Base-by-base conservation (phyloP, 2,888 invertebrate species). In the Ceratothoa steindachneri region DNA sequence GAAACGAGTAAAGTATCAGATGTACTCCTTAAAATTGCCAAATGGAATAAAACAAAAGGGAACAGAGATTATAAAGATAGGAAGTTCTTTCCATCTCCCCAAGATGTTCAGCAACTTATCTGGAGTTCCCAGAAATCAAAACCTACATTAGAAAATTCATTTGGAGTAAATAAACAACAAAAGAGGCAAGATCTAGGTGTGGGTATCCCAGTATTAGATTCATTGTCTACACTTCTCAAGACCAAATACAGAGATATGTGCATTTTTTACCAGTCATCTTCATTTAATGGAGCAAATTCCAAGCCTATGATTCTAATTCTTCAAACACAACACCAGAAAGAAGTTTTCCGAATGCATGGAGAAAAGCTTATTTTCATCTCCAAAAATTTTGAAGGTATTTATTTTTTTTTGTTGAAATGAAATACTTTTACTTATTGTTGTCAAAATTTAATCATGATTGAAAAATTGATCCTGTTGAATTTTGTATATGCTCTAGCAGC, bases 351-450 rank as follows among this genome's bases (percentile, higher is more conserved):
- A 12, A n/a, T 12, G 3, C 64, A 68, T 12, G 74, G 74, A 1
- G 51, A 30, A 5, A 67, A 71, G 7, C 1, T 74, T 22, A 12
- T 74, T 31, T 71, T 31, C 64, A 15, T 74, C 15, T 67, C 55
- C 9, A 71, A 67, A 30, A 74, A 74, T 31, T 74, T 67, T 74
- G 74, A 74, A 74, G 74, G 74, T 71, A 19, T 53, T n/a, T 68
- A n/a, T n/a, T n/a, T n/a, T n/a, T n/a, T n/a, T n/a, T n/a, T n/a
- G n/a, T n/a, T n/a, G n/a, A n/a, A n/a, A n/a, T n/a, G n/a, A n/a
- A n/a, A n/a, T n/a, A n/a, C n/a, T n/a, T n/a, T n/a, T n/a, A n/a
- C n/a, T n/a, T n/a, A n/a, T n/a, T n/a, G n/a, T n/a, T n/a, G n/a
- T n/a, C n/a, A n/a, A n/a, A n/a, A n/a, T n/a, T n/a, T n/a, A n/a